These are phyloP conservation scores for Watersipora subatra DNA, from an alignment of 1,140 invertebrate genomes.

Conservation along the genomic window DNA sequence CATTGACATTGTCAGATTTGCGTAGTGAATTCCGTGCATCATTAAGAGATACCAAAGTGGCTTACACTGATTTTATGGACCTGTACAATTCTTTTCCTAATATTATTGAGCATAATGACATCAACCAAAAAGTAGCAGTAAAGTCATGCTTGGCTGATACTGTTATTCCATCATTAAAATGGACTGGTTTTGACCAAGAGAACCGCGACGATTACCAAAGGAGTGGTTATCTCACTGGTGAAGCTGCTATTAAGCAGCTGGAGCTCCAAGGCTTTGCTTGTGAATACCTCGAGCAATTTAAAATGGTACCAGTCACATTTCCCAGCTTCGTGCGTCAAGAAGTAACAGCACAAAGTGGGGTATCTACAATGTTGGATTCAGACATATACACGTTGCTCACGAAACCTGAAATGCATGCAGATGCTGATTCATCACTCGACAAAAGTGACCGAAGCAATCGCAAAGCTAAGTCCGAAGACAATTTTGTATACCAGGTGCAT, in stretches of 20 bases:
- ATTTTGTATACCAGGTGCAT: background rate
- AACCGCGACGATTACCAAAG: too few relatives aligned
- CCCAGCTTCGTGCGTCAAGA: background rate
- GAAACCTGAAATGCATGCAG: background rate
- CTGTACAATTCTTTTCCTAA: too few relatives aligned
- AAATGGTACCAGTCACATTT: background rate
- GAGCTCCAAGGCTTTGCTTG: background rate
- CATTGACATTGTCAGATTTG: too few relatives aligned
- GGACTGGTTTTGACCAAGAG: too few relatives aligned
- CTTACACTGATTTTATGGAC: too few relatives aligned
- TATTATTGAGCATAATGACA: too few relatives aligned
- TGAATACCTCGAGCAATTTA: background rate
- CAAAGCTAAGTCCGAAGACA: background rate
- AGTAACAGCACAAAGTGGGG: background rate
- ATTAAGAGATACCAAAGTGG: too few relatives aligned
- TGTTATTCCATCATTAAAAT: too few relatives aligned
- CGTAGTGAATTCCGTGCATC: too few relatives aligned
- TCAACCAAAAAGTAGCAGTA: too few relatives aligned
- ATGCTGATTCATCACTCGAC: background rate
- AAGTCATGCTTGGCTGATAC: too few relatives aligned
- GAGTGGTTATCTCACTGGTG: background rate
- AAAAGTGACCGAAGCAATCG: background rate
- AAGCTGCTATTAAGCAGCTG: background rate
- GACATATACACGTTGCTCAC: background rate
- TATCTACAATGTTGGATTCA: background rate